phyloP scores from a whole-genome alignment of 2,797 vertebrate species.

The Neosilurus mollespiculum region DNA sequence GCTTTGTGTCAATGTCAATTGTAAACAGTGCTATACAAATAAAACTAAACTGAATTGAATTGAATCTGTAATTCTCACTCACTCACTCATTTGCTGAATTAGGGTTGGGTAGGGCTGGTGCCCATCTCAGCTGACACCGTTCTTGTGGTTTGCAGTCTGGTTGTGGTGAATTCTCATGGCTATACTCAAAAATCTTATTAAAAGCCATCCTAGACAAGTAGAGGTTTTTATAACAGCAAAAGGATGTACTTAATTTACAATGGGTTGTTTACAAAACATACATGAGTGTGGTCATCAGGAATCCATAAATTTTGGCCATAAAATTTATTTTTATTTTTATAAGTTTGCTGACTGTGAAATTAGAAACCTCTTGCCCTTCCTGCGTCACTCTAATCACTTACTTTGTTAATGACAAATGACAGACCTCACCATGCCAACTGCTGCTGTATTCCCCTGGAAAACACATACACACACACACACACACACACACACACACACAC shows the following conservation, averaged over 20 bases:
- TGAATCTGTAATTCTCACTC: no score
- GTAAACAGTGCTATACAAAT: no score
- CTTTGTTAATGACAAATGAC: constrained; percentile 58
- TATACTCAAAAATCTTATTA: not conserved
- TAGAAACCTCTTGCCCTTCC: constrained; percentile 48
- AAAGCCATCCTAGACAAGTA: not conserved
- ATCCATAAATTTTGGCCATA: not conserved
- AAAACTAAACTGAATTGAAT: no score
- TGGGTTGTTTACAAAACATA: not conserved
- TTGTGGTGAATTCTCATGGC: not conserved
- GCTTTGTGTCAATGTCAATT: no score
- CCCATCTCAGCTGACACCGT: no score
- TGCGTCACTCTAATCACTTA: constrained; percentile 51
- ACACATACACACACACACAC: constrained; percentile 3
- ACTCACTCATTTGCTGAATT: no score
- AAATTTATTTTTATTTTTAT: constrained; percentile 9
- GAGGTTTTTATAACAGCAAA: not conserved
- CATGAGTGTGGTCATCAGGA: not conserved
- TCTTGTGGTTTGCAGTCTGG: not conserved
- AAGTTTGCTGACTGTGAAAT: constrained; percentile 34
- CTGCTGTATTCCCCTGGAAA: constrained; percentile 58
- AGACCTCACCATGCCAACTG: constrained; percentile 51
- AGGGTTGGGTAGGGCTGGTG: no score
- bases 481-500: no score
- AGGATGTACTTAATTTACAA: not conserved